Percentiles rank a stretch among this genome's conserved stretches.
These are phyloP conservation scores for Drosophila kokeensis DNA, from an alignment of 2,888 invertebrate species.

Conservation along the genomic window DNA sequence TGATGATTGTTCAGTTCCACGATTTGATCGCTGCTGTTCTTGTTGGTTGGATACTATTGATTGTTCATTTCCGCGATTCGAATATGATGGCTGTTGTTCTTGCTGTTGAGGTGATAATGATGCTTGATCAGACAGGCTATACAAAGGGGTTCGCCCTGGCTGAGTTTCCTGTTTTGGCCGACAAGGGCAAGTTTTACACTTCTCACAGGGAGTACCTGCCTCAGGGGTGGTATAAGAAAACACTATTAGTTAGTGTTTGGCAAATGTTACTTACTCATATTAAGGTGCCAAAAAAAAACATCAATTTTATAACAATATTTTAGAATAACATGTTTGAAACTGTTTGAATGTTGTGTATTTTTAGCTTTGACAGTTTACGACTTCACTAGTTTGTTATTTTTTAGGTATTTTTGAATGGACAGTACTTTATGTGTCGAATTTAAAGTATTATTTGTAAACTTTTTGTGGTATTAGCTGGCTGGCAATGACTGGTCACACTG, in stretches of 20 bases:
- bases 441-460: background rate
- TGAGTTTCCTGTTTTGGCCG: background rate
- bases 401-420: background rate
- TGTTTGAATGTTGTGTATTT: background rate
- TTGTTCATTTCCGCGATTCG: too few species aligned
- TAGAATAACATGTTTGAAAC: conserved; percentile 5
- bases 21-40: background rate
- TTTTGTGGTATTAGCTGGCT: conserved; percentile 13
- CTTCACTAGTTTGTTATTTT: background rate
- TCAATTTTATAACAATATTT: conserved; percentile 10
- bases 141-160: background rate
- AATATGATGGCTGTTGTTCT: background rate
- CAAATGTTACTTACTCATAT: conserved; percentile 46
- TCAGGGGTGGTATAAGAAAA: background rate
- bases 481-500: conserved; percentile 33
- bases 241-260: background rate
- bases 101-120: background rate
- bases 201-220: conserved; percentile 58
- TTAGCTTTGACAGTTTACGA: conserved; percentile 1
- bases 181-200: conserved; percentile 60
- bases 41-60: background rate
- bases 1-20: too few species aligned
- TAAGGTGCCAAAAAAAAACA: conserved; percentile 28
- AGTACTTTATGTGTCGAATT: conserved; percentile 1
- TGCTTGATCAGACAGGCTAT: background rate